Conservation (phyloP, 1,140 invertebrate genomes). For the Tetramorium alpestre region DNA sequence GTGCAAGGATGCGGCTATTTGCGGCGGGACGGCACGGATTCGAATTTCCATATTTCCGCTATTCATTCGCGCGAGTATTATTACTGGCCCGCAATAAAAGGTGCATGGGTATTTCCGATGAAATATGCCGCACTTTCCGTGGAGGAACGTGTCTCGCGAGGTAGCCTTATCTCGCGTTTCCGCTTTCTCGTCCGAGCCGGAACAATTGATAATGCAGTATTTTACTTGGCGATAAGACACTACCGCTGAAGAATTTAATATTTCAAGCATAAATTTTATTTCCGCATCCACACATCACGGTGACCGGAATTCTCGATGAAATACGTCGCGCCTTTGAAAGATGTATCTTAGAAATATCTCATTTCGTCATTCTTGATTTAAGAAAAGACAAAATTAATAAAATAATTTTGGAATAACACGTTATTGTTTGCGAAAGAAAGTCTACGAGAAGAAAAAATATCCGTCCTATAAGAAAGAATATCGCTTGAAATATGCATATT, state of each 20-base stretch:
- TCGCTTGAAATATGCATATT: background rate
- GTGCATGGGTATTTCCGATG: conserved; percentile 36
- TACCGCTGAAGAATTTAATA: conserved; percentile 29
- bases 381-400: background rate
- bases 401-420: background rate
- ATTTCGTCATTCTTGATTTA: background rate
- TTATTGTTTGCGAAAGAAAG: background rate
- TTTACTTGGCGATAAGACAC: background rate
- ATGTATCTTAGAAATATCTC: background rate
- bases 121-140: conserved; percentile 35
- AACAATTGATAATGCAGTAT: conserved; percentile 23
- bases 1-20: background rate
- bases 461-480: background rate
- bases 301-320: background rate
- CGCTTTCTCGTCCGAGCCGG: background rate
- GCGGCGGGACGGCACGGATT: background rate
- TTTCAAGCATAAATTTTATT: conserved; percentile 12
- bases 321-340: background rate
- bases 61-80: conserved; percentile 50
- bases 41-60: conserved; percentile 51
- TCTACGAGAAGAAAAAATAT: background rate
- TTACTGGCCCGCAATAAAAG: conserved; percentile 12
- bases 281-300: background rate
- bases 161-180: conserved; percentile 15
- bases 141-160: conserved; percentile 23